Base-by-base conservation (phyloP, 2,113 vertebrate species). In the Phalacrocorax pelagicus region DNA sequence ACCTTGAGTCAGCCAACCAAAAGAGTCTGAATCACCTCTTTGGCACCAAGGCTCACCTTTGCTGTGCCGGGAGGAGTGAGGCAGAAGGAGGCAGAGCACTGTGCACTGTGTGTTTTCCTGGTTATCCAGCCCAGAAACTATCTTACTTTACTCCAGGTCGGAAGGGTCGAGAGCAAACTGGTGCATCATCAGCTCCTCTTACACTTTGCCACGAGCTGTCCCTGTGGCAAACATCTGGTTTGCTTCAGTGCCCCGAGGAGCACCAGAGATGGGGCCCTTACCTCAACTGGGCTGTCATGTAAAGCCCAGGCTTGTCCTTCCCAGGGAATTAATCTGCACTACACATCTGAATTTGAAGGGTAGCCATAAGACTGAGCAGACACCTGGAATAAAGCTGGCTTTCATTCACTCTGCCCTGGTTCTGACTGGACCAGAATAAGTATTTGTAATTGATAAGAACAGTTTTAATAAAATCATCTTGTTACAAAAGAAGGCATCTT, bases 341-440 rank as follows among this genome's bases (percentile, higher is more conserved):
- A 22, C 0, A 0, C 13, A 9, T 47, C 67, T 75, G 10, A 75
- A 52, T 87, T 47, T 38, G n/a, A 88, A 79, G 15, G 13, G 13
- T 24, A 51, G 11, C 42, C 27, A 34, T 57, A 62, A 83, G 47
- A 78, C 24, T 46, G 36, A 72, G 26, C 1, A 4, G 23, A 42
- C 46, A 65, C 4, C 6, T 62, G 75, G 27, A 81, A 70, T 51
- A 66, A 66, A 24, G 14, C 5, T 88, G 19, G 3, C 4, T 70
- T 94, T 94, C 57, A 54, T 94, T 57, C 26, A 58, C 52, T 81
- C 42, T 94, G 13, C 29, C 21, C 22, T 78, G 49, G 3, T 86
- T 93, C 49, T 73, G 49, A 81, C 16, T 0, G 1, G 51, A 62
- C 34, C 12, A n/a, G 61, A 29, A 46, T 74, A 73, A 36, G 12